phyloP scores from a whole-genome alignment of 2,113 vertebrate genomes.

The Trinectes maculatus region DNA sequence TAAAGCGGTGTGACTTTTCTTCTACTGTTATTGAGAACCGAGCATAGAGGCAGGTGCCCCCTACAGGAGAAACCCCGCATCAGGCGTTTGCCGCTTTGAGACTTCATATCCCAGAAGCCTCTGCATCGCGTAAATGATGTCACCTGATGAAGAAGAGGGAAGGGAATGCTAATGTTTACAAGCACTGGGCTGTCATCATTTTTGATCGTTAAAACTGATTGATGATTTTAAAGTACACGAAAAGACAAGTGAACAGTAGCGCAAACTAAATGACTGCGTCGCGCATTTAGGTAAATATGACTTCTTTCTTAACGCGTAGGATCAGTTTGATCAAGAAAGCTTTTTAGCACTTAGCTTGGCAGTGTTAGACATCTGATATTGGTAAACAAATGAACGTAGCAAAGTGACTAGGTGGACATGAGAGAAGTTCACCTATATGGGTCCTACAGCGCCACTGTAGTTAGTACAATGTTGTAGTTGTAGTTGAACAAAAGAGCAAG shows the following conservation, averaged over 20 bases:
- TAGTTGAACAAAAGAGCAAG: no score
- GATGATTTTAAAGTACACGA: constrained; percentile 3
- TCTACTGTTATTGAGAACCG: neutral
- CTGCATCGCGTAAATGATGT: constrained; percentile 47
- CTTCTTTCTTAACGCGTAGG: neutral
- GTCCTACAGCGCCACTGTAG: no score
- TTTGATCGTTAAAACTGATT: constrained; percentile 18
- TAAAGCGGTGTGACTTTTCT: neutral
- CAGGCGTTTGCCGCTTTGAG: neutral
- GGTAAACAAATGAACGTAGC: constrained; percentile 30
- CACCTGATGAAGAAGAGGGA: constrained; percentile 60
- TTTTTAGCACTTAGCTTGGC: constrained; percentile 53
- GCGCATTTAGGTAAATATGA: constrained; percentile 50
- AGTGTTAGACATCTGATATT: constrained; percentile 7
- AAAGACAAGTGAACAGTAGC: neutral
- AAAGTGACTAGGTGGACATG: neutral
- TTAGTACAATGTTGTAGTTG: no score
- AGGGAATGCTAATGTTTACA: constrained; percentile 75
- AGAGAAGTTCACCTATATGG: no score
- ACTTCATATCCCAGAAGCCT: constrained; percentile 66
- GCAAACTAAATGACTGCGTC: constrained; percentile 18
- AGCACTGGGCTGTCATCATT: constrained; percentile 35
- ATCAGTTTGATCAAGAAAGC: constrained; percentile 6
- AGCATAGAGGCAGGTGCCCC: neutral
- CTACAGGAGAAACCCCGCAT: constrained; percentile 5